Evolutionary conservation across 2,113 vertebrate species (phyloP).

Genomic region (Dasyornis broadbenti): DNA sequence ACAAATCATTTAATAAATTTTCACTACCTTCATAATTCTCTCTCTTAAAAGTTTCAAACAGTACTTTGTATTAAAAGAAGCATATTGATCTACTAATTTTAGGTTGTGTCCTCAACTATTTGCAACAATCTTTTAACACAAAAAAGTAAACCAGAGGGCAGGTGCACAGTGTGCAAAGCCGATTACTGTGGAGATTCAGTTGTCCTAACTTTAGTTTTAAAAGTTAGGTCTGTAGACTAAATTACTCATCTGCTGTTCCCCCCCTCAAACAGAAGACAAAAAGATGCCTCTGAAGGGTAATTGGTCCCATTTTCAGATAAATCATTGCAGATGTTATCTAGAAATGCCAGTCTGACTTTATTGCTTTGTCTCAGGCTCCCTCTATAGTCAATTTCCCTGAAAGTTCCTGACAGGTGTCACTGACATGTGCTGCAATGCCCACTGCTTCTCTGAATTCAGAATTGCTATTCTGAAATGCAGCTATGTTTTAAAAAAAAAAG

Average conservation of each 20-base stretch:
- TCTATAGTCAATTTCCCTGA: not conserved
- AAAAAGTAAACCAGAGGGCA: not conserved
- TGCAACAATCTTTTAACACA: not conserved
- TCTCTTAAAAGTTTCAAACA: not conserved
- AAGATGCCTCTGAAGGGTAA: not conserved
- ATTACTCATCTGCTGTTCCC: not conserved
- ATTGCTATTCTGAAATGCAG: not conserved
- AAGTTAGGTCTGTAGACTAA: not conserved
- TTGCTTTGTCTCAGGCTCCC: not conserved
- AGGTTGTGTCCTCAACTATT: accelerated
- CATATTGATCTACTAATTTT: not conserved
- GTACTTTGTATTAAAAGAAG: not conserved
- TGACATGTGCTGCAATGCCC: not conserved
- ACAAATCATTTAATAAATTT: not conserved
- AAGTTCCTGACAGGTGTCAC: not conserved
- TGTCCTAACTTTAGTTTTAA: not conserved
- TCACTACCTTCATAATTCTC: not conserved
- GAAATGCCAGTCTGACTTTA: not conserved
- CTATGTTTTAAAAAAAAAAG: not conserved
- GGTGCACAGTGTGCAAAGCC: not conserved
- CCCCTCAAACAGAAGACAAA: not conserved
- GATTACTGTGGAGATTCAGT: not conserved
- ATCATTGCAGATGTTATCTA: not conserved
- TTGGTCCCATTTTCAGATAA: not conserved
- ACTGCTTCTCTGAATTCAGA: not conserved